Conservation (phyloP, 2,888 invertebrate genomes). For the Dorcus parallelipipedus region DNA sequence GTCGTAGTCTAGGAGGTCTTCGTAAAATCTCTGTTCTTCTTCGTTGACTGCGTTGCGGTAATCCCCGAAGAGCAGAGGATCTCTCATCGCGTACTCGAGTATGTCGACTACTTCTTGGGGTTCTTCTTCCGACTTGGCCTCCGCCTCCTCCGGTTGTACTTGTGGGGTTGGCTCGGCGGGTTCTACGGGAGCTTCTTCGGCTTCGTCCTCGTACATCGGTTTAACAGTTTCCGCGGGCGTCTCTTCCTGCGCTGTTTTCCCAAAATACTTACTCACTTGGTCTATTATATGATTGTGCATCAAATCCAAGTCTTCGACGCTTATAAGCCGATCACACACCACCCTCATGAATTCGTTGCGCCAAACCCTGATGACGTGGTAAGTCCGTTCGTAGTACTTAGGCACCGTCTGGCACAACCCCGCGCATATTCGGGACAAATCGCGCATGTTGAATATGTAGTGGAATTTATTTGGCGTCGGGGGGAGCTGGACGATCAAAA, state of each 20-base stretch:
- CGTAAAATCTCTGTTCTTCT: slow-evolving; percentile 76
- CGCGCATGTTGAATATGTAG: slow-evolving; percentile 91
- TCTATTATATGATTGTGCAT: slow-evolving; percentile 60
- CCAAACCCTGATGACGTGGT: slow-evolving; percentile 82
- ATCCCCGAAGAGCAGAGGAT: slow-evolving; percentile 86
- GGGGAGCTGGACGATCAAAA: slow-evolving; percentile 71
- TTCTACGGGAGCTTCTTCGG: slow-evolving; percentile 18
- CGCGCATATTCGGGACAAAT: slow-evolving; percentile 79
- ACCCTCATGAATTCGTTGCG: slow-evolving; percentile 86
- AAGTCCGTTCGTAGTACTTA: slow-evolving; percentile 62
- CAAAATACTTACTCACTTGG: slow-evolving; percentile 58
- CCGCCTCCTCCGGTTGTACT: slow-evolving; percentile 18
- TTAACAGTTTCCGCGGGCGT: slow-evolving; percentile 13
- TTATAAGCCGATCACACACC: slow-evolving; percentile 83
- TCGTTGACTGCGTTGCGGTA: slow-evolving; percentile 81
- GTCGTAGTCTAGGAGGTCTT: slow-evolving; percentile 86
- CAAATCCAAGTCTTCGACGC: slow-evolving; percentile 60
- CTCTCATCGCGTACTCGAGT: slow-evolving; percentile 69
- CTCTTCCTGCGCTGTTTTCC: slow-evolving; percentile 16
- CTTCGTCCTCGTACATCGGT: slow-evolving; percentile 25
- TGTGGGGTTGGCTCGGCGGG: slow-evolving; percentile 18
- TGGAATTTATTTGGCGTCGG: slow-evolving; percentile 93
- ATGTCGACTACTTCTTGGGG: slow-evolving; percentile 46
- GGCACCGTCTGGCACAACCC: slow-evolving; percentile 78
- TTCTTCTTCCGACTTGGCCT: slow-evolving; percentile 38